Base-by-base conservation (phyloP, 2,797 vertebrate genomes). In the Syngnathus acus region DNA sequence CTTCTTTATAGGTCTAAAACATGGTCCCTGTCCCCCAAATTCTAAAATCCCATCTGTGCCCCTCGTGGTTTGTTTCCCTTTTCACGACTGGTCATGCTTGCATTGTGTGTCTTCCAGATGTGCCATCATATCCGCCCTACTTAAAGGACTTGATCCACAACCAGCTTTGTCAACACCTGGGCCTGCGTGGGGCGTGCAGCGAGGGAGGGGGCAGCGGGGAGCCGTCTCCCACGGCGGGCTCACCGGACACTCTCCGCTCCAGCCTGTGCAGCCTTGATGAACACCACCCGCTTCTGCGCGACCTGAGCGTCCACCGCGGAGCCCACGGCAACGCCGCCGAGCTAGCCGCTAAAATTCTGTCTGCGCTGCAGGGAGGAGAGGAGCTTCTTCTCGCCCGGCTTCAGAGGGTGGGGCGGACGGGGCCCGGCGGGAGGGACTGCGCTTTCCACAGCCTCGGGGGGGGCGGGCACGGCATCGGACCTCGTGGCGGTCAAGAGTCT, bases 231-330 rank as follows among this genome's bases (percentile, higher is more conserved):
- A 92, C 92, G 1, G 88, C 92, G 39, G 90, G 93, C 61, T 96
- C 95, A 64, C 94, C 96, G 0, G 94, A 98, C 83, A 97, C 96
- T 61, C 88, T 96, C 78, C 95, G 94, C 88, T 99, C 97, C 83
- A 98, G 96, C 83, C 91, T 97, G 57, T 98, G 93, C 91, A 99
- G 97, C 86, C 85, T 99, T 82, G 95, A 99, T 21, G 94, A 94
- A 66, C 84, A 89, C 19, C 93, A 94, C 83, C 89, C 94, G 0
- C 84, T 94, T 37, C 86, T 94, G 65, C 90, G 90, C 1, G 90
- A 91, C 84, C 88, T 96, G 86, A 89, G 92, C 40, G 43, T 67
- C 42, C 92, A 90, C 68, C 75, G 77, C 0, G 54, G 71, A 26
- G 64, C 70, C 68, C 68, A 92, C 92, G 69, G 73, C 77, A 83